Base-by-base conservation (phyloP, 1,140 invertebrate genomes). In the Drosophila ogumai region DNA sequence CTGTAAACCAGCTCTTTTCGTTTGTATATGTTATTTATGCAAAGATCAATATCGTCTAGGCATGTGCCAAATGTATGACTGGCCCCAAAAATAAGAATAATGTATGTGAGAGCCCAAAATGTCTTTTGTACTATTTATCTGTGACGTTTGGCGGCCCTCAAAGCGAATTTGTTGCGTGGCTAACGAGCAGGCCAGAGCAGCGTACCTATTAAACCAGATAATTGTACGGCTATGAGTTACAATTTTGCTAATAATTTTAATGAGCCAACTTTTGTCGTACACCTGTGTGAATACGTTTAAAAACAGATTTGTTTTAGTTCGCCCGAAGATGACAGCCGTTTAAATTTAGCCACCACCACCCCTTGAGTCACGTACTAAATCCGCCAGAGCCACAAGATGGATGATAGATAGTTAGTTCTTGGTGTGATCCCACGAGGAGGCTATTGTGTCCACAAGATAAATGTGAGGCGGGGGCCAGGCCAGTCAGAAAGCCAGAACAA, bases 211-310 rank as follows among this genome's bases (percentile, higher is more conserved):
- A 68, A 56, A 66, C 31, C 73, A 75, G 58, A 67, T 77, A 77
- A 59, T 59, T 68, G 49, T 61, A 43, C 9, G 19, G 3, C 58
- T 44, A 50, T 50, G 69, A 43, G 54, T 72, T 73, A 73, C 66
- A 73, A 61, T 43, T 49, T 79, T 71, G 82, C 84, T 87, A 87
- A 88, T 84, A 74, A 88, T 90, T 88, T 88, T 90, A 88, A 88
- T 88, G 85, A 88, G 84, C 73, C 84, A 90, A 90, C 76, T 84
- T 81, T 64, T 81, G 80, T 75, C 73, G 38, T 88, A 90, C 84
- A 88, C 84, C 84, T 88, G 84, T 88, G 84, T 63, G 65, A 84
- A 88, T 90, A 65, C 85, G 84, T 88, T 88, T 88, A 88, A 87
- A 90, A 90, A 88, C 73, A 84, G 84, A 88, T 88, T 90, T 88